phyloP scores from a whole-genome alignment of 2,888 invertebrate genomes.

The Cosmia trapezina region DNA sequence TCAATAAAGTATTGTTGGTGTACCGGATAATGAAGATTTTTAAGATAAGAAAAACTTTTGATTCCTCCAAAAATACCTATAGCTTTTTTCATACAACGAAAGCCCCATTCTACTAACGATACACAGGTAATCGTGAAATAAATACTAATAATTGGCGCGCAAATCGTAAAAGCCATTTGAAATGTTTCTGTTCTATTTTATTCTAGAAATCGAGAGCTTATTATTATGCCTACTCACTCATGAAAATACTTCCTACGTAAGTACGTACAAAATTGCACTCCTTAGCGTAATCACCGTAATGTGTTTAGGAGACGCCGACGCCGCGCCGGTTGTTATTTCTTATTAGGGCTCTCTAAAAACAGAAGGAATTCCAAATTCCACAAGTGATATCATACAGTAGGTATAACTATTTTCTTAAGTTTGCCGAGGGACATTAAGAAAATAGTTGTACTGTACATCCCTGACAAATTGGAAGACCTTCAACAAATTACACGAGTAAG shows the following conservation, averaged over 20 bases:
- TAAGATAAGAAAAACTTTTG: no score
- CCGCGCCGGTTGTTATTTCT: conserved; percentile 20
- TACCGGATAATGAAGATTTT: no score
- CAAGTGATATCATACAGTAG: neutral
- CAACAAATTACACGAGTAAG: conserved; percentile 15
- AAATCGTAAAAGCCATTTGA: conserved; percentile 14
- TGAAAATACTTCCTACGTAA: conserved; percentile 8
- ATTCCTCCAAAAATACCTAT: no score
- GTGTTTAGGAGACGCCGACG: conserved; percentile 35
- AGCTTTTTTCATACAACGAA: no score
- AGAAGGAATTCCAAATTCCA: conserved; percentile 12
- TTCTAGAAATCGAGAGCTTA: conserved; percentile 1
- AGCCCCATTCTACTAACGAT: no score
- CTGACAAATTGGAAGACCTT: conserved; percentile 20
- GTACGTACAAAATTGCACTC: conserved; percentile 1
- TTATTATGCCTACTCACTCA: neutral
- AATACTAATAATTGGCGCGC: conserved; percentile 8
- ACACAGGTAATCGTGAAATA: neutral
- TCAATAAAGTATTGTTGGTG: no score
- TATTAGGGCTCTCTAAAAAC: conserved; percentile 19
- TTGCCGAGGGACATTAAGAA: no score
- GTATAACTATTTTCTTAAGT: no score
- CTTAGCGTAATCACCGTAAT: conserved; percentile 7
- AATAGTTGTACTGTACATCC: neutral
- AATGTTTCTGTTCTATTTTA: conserved; percentile 13